Evolutionary conservation across 1,140 invertebrate species (phyloP).

Genomic region (Polypedilum pembai): DNA sequence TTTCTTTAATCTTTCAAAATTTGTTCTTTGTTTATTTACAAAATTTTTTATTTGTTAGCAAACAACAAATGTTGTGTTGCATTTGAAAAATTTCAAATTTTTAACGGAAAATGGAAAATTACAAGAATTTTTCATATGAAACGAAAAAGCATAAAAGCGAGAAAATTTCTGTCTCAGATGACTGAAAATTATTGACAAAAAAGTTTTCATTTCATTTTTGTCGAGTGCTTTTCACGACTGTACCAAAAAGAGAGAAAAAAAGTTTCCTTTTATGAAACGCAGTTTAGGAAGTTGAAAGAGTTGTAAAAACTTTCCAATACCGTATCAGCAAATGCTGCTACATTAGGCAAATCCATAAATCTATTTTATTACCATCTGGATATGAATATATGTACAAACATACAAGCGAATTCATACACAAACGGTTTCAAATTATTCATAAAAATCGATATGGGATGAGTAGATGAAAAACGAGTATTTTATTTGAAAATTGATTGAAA

Average conservation of each 20-base stretch:
- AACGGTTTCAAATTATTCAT: background rate
- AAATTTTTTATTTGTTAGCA: too few species aligned
- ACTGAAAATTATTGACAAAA: background rate
- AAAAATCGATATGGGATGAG: background rate
- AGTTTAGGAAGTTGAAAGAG: too few species aligned
- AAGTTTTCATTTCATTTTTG: background rate
- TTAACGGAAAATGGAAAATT: background rate
- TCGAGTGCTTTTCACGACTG: too few species aligned
- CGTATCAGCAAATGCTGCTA: conserved; percentile 3
- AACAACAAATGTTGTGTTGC: too few species aligned
- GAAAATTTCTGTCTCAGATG: conserved; percentile 2
- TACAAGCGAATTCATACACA: background rate
- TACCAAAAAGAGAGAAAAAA: too few species aligned
- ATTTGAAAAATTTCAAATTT: too few species aligned
- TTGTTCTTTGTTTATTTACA: too few species aligned
- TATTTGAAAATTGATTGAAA: background rate
- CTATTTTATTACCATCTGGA: conserved; percentile 15
- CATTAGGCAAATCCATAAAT: conserved; percentile 18
- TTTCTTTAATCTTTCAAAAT: too few species aligned
- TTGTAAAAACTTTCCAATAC: background rate
- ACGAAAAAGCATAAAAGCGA: background rate
- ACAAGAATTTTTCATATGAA: background rate
- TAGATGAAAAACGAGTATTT: background rate
- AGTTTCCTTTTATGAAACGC: too few species aligned
- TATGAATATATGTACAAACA: background rate